Evolutionary conservation across 1,140 invertebrate species (phyloP).

Genomic region (Euwallacea similis): DNA sequence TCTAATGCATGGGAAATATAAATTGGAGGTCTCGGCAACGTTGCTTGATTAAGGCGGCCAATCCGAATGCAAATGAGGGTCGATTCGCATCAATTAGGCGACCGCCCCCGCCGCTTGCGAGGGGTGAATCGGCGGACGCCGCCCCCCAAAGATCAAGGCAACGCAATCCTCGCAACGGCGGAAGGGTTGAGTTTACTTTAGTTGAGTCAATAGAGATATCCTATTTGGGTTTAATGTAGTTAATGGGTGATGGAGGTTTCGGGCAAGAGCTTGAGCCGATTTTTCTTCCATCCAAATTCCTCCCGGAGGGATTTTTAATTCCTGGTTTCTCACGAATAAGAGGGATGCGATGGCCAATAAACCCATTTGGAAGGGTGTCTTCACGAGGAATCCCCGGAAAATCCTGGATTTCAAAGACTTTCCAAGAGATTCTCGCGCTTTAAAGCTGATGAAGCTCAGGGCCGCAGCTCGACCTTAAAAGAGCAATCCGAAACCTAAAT

Average conservation of each 20-base stretch:
- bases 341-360: too few relatives aligned
- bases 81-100: constrained; percentile 39
- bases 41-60: constrained; percentile 36
- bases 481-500: too few relatives aligned
- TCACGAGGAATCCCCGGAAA: too few relatives aligned
- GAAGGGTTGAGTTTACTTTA: constrained; percentile 35
- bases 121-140: constrained; percentile 24
- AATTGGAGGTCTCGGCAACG: constrained; percentile 16
- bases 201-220: constrained; percentile 37
- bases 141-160: constrained; percentile 38
- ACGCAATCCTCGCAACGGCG: constrained; percentile 17
- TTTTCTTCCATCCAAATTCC: too few relatives aligned
- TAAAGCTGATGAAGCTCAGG: too few relatives aligned
- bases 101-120: constrained; percentile 17
- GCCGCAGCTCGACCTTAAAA: too few relatives aligned
- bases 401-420: too few relatives aligned
- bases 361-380: too few relatives aligned
- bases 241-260: constrained; percentile 4
- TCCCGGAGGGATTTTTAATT: too few relatives aligned
- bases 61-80: constrained; percentile 40
- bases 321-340: too few relatives aligned
- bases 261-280: too few relatives aligned
- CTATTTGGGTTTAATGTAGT: constrained; percentile 18
- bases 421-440: too few relatives aligned
- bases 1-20: constrained; percentile 21